A percentile compares a stretch with the other conserved stretches of the same genome.
These are phyloP conservation scores for Peribatodes rhomboidaria DNA, from an alignment of 2,888 invertebrate species.

Conservation along the genomic window DNA sequence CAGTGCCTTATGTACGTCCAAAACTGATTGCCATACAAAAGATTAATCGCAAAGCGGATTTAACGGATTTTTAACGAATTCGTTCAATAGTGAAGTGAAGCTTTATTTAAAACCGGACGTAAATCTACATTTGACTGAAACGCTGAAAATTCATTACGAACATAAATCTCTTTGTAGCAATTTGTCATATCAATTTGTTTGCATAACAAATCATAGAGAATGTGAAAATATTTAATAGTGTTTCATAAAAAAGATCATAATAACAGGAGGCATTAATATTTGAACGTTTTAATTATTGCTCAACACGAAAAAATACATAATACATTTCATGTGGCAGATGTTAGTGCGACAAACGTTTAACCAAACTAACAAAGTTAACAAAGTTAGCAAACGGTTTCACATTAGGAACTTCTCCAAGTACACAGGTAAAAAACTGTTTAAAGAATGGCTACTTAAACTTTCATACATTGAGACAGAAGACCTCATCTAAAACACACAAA, in stretches of 20 bases:
- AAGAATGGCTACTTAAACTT: no score
- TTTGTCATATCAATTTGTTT: conserved; percentile 2
- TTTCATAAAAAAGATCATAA: not conserved
- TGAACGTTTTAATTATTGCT: no score
- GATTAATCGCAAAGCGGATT: conserved; percentile 30
- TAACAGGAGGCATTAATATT: not conserved
- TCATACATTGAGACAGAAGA: no score
- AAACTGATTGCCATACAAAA: conserved; percentile 19
- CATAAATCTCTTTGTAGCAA: conserved; percentile 22
- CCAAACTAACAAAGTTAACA: not conserved
- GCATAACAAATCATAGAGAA: not conserved
- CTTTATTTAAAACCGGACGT: conserved; percentile 24
- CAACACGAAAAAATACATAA: no score
- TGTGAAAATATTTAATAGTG: not conserved
- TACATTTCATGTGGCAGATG: not conserved
- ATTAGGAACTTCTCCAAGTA: no score
- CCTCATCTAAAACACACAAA: no score
- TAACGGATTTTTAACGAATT: conserved; percentile 15
- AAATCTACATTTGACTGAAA: conserved; percentile 29
- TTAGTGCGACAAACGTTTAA: not conserved
- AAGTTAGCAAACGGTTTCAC: no score
- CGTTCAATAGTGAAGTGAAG: conserved; percentile 18
- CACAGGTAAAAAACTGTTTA: no score
- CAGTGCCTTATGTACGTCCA: not conserved
- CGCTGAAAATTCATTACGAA: conserved; percentile 14